phyloP scores from a whole-genome alignment of 2,888 invertebrate genomes.

The Sphaeridia pumilis region DNA sequence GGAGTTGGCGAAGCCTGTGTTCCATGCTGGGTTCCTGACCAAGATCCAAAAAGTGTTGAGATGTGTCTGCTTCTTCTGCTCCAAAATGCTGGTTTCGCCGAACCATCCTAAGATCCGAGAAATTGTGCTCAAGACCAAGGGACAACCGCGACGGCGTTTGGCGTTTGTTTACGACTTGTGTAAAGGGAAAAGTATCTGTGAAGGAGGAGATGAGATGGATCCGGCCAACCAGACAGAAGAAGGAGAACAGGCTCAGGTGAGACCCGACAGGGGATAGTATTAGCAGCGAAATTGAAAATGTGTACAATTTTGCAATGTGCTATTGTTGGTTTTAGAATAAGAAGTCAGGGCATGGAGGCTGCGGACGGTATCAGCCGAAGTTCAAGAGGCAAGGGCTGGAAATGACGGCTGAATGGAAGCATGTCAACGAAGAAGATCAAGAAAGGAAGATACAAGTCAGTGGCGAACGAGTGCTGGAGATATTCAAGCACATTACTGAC shows the following conservation, averaged over 20 bases:
- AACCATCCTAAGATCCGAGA: slow-evolving; percentile 86
- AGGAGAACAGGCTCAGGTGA: slow-evolving; percentile 35
- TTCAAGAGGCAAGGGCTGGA: slow-evolving; percentile 82
- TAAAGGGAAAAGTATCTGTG: slow-evolving; percentile 95
- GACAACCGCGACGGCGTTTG: slow-evolving; percentile 85
- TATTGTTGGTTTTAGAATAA: slow-evolving; percentile 40
- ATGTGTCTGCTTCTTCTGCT: slow-evolving; percentile 98
- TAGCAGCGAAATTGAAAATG: too few species aligned
- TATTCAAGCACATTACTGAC: slow-evolving; percentile 88
- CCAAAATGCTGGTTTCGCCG: slow-evolving; percentile 86
- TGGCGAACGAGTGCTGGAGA: slow-evolving; percentile 94
- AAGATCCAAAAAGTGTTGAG: slow-evolving; percentile 95
- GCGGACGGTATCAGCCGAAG: slow-evolving; percentile 94
- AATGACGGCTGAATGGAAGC: slow-evolving; percentile 95
- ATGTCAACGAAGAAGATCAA: slow-evolving; percentile 95
- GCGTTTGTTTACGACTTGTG: slow-evolving; percentile 95
- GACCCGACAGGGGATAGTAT: too few species aligned
- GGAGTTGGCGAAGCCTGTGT: slow-evolving; percentile 95
- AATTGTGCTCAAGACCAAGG: slow-evolving; percentile 89
- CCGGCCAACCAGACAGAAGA: slow-evolving; percentile 56
- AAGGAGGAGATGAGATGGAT: slow-evolving; percentile 97
- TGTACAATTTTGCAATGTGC: too few species aligned
- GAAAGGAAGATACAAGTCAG: slow-evolving; percentile 87
- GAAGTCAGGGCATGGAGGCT: slow-evolving; percentile 79
- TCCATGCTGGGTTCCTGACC: slow-evolving; percentile 93